Conservation (phyloP, 2,888 invertebrate genomes). For the Branchipolynoe longqiensis region DNA sequence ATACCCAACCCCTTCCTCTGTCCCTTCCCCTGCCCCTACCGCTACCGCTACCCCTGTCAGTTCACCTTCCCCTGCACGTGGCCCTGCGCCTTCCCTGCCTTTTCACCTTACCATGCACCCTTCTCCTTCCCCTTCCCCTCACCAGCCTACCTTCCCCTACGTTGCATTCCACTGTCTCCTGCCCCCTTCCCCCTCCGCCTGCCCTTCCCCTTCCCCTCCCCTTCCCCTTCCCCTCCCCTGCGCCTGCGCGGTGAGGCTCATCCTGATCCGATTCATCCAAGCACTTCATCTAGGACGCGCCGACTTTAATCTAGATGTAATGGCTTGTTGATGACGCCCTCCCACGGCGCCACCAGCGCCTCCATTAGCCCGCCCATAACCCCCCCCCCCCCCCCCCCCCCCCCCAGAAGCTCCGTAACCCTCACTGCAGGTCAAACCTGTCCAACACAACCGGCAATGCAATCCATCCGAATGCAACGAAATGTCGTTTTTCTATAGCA, state of each 20-base stretch:
- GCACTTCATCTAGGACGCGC: not conserved
- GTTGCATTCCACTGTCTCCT: not conserved
- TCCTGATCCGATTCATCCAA: conserved; percentile 43
- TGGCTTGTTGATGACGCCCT: not conserved
- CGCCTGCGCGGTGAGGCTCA: not conserved
- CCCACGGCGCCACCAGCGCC: not conserved
- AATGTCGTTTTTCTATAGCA: too few relatives aligned
- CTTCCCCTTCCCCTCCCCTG: not conserved
- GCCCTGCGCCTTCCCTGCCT: not conserved
- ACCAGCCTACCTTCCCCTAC: not conserved
- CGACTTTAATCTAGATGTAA: conserved; percentile 38
- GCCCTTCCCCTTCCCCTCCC: not conserved
- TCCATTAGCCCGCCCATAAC: not conserved
- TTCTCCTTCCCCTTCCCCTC: not conserved
- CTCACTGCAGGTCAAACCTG: too few relatives aligned
- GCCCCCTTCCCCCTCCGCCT: not conserved
- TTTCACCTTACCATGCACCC: too few relatives aligned
- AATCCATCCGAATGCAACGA: too few relatives aligned
- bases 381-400: too few relatives aligned
- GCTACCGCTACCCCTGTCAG: not conserved
- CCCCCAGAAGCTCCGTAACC: too few relatives aligned
- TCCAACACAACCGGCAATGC: too few relatives aligned
- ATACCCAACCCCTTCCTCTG: not conserved
- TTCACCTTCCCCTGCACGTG: not conserved
- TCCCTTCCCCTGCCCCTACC: not conserved